Percentiles rank a stretch among this genome's conserved stretches.
phyloP scores from a whole-genome alignment of 2,113 vertebrate genomes.

The Melospiza melodia region DNA sequence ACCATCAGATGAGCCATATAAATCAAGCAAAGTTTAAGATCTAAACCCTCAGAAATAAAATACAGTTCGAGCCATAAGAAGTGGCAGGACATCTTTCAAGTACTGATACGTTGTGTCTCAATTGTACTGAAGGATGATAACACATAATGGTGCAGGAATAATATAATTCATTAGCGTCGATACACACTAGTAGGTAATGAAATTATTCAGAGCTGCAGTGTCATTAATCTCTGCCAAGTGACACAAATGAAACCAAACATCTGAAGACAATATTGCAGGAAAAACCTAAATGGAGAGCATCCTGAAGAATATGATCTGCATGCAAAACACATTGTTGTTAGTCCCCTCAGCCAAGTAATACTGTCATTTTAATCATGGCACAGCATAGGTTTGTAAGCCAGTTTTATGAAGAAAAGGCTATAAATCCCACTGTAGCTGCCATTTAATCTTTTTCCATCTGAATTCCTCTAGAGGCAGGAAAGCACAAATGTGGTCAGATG shows the following conservation, averaged over 20 bases:
- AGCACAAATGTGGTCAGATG: not conserved
- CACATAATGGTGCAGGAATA: slow-evolving; percentile 14
- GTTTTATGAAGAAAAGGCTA: not conserved
- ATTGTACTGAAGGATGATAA: not conserved
- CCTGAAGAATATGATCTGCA: not conserved
- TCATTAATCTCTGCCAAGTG: not conserved
- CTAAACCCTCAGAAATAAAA: not conserved
- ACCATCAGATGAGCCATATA: not conserved
- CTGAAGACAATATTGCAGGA: not conserved
- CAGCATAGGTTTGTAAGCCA: not conserved
- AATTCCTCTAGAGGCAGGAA: not conserved
- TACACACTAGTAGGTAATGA: not conserved
- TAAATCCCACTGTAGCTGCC: not conserved
- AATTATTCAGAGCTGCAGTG: not conserved
- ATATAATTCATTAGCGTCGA: slow-evolving; percentile 5
- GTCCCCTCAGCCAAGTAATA: not conserved
- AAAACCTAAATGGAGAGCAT: not conserved
- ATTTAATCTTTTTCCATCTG: not conserved
- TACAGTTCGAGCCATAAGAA: not conserved
- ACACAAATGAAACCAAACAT: not conserved
- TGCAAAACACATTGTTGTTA: not conserved
- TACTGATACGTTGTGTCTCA: not conserved
- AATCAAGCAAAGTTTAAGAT: slow-evolving; percentile 15
- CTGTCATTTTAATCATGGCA: not conserved
- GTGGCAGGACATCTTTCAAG: not conserved